Evolutionary conservation across 2,113 vertebrate species (phyloP).

Genomic region (Barbus barbus): DNA sequence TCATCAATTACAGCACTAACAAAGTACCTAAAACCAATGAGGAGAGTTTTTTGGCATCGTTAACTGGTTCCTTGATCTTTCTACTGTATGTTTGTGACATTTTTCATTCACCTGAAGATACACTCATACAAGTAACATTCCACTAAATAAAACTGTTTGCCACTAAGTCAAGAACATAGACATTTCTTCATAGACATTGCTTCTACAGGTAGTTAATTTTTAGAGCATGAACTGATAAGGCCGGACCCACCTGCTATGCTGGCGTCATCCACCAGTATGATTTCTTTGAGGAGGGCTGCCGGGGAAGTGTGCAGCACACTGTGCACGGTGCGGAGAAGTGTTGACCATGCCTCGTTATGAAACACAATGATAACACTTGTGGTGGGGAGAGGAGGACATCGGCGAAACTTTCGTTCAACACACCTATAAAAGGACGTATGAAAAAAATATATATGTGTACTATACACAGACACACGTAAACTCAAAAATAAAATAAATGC

Average conservation of each 20-base stretch:
- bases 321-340: slow-evolving; percentile 87
- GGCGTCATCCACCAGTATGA: slow-evolving; percentile 93
- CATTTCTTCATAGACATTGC: too few species aligned
- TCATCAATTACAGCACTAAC: neutral
- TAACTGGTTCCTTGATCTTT: neutral
- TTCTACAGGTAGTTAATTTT: neutral
- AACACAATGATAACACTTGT: slow-evolving; percentile 92
- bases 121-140: neutral
- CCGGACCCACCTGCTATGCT: slow-evolving; percentile 82
- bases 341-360: slow-evolving; percentile 93
- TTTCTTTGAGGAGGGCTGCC: slow-evolving; percentile 83
- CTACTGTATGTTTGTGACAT: neutral
- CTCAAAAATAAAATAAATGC: too few species aligned
- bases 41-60: neutral
- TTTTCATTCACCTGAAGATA: neutral
- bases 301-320: slow-evolving; percentile 89
- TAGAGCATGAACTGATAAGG: slow-evolving; percentile 5
- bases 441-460: neutral
- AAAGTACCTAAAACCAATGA: neutral
- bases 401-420: slow-evolving; percentile 86
- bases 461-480: neutral
- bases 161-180: neutral
- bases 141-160: neutral
- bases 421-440: slow-evolving; percentile 74
- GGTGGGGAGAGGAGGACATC: slow-evolving; percentile 84